Evolutionary conservation across 2,113 vertebrate species (phyloP), one percentile per base, ranked within the genome.

Genomic region (Phoxinus phoxinus): DNA sequence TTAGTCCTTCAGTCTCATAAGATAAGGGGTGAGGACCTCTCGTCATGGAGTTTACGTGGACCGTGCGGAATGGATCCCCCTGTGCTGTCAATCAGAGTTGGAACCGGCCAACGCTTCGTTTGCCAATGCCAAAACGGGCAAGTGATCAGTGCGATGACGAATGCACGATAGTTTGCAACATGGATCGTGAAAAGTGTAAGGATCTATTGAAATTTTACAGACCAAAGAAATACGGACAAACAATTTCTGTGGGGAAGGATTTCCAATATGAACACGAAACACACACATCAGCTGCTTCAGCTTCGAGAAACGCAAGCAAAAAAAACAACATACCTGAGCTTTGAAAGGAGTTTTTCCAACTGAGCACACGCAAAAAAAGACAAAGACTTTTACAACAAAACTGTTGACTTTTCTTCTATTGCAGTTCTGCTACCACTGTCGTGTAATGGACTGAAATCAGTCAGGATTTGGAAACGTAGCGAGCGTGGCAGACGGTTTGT

Each of bases 171-270:
- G 27, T 56, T 56, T 69, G 27, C 53, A 35, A 61, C 81, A 48
- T 44, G 13, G 46, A 72, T 72, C 15, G 19, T 46, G 59, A 48
- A 61, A 9, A 11, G 27, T 61, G 9, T 23, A 30, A 61, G 85
- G 74, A 81, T 71, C 89, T 95, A 95, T 93, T 93, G 84, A 89
- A 96, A 95, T 94, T 95, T 94, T 92, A 96, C 96, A 96, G 96
- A 97, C 96, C 97, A 98, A 97, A 97, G 96, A 97, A 95, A 93
- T 95, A 93, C 94, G 75, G 87, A 89, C 51, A 61, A 51, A 51
- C 19, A 25, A 65, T 32, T 81, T 41, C 58, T 75, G 25, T 27
- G 46, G 46, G 74, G 56, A 86, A 74, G 69, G 76, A 71, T 81
- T 69, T 75, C 59, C 65, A 25, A 81, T 75, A 87, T 88, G 86